Evolutionary conservation across 2,888 invertebrate genomes (phyloP), one percentile per base, ranked within the genome.

Genomic region (Drosophila picticornis): DNA sequence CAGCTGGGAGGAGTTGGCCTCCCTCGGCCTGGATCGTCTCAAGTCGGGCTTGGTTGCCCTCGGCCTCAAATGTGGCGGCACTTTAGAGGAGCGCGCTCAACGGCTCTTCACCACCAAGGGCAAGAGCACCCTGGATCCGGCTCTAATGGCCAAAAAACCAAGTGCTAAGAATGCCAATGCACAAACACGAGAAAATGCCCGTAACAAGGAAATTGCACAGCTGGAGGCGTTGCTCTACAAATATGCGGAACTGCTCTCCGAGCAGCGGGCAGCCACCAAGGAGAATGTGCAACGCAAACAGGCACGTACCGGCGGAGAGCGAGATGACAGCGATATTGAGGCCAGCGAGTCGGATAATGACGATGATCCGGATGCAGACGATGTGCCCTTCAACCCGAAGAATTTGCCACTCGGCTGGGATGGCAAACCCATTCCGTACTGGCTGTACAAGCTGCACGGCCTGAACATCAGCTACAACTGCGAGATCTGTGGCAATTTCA

Each of bases 381-480:
- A 99, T 91, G 98, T 99, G 38, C 99, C 99, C 0, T 99, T 99
- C 93, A 99, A 99, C 94, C 99, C 99, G 0, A 99, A 99, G 94
- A 99, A 99, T 94, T 94, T 99, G 65, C 99, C 99, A 0, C 95
- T 99, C 0, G 99, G 99, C 0, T 99, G 99, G 99, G 99, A 99
- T 94, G 99, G 99, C 64, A 99, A 99, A 92, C 96, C 96, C 0
- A 96, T 96, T 80, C 99, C 99, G 0, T 99, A 99, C 94, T 99
- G 99, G 99, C 93, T 99, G 64, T 99, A 99, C 94, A 99, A 99
- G 93, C 94, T 99, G 9, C 99, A 99, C 92, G 99, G 99, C 0
- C 94, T 99, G 13, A 99, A 99, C 93, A 99, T 99, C 75, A 99
- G 98, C 92, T 99, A 99, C 93, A 98, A 97, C 71, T 99, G 99